Base-by-base conservation (phyloP, 2,113 vertebrate species). In the Pomatorhinus ruficollis region DNA sequence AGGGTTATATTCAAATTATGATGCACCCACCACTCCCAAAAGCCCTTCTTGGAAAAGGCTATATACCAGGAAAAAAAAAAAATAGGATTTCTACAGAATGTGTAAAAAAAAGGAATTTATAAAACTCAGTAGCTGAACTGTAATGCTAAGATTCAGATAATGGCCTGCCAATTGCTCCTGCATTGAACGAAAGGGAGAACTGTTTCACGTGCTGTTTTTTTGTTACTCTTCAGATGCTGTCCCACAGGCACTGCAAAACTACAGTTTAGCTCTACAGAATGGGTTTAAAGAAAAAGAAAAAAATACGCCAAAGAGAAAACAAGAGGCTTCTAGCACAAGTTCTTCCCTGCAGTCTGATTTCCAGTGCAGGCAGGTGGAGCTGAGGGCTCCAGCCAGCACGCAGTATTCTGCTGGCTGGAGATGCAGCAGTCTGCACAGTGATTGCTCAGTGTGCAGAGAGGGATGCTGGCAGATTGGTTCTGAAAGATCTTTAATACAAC, bases 341-440 rank as follows among this genome's bases (percentile, higher is more conserved):
- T 54, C 40, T 70, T 47, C 44, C 53, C 78, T 76, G 84, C 89
- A 74, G 70, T 76, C 59, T 66, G 78, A n/a, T 83, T 82, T 87
- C 72, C 59, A 68, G 78, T 8, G 71, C 95, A 93, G 85, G 90
- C 92, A 93, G 95, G 86, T 75, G 64, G 85, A 96, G 92, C 76
- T 21, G 54, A 92, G 76, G 90, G 90, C 80, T 94, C 40, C 88
- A 94, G 90, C 68, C 76, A 95, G 88, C 76, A 56, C 52, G 0
- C 65, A 89, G 80, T 2, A 1, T 50, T 96, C 79, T 81, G 37
- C 92, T 95, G 90, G 64, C 80, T 83, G 27, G 61, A 77, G 89
- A 94, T 90, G 89, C 92, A 82, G 90, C 76, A 93, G 76, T 35
- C 90, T 84, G 72, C 60, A 57, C 81, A 70, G 66, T 3, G 50